phyloP scores from a whole-genome alignment of 1,140 invertebrate species.

The Hylaeus volcanicus region DNA sequence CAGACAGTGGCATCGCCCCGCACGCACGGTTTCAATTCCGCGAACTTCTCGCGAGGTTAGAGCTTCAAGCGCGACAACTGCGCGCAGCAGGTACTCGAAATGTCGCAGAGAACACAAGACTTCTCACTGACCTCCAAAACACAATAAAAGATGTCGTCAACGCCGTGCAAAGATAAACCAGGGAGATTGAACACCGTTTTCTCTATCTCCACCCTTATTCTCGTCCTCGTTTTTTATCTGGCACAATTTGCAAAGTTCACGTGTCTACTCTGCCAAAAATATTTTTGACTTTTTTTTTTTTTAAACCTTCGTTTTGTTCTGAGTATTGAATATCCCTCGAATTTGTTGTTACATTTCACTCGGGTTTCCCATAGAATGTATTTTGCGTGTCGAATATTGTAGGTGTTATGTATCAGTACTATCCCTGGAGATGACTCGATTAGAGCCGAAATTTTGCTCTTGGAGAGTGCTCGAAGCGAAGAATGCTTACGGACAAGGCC shows the following conservation, averaged over 20 bases:
- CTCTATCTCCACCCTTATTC: conserved; percentile 36
- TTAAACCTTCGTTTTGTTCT: neutral
- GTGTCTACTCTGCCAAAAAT: neutral
- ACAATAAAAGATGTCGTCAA: conserved; percentile 91
- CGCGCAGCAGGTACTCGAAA: conserved; percentile 87
- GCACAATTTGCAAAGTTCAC: neutral
- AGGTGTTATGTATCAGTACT: neutral
- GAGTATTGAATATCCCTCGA: neutral
- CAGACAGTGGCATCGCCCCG: conserved; percentile 88
- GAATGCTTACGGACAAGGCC: conserved; percentile 23
- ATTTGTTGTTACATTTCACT: conserved; percentile 2
- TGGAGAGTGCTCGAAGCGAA: neutral
- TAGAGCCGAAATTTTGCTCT: conserved; percentile 2
- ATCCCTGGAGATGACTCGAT: neutral
- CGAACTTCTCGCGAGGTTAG: conserved; percentile 90
- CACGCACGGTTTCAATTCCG: conserved; percentile 94
- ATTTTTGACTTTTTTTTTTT: conserved; percentile 12
- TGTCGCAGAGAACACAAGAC: conserved; percentile 85
- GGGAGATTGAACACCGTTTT: conserved; percentile 51
- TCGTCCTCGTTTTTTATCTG: conserved; percentile 14
- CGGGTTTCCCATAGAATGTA: neutral
- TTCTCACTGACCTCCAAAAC: conserved; percentile 88
- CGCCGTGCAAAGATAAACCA: conserved; percentile 87
- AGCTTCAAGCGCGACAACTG: conserved; percentile 88
- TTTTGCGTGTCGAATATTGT: neutral